Base-by-base conservation (phyloP, 2,888 invertebrate species). In the Fragum fragum region DNA sequence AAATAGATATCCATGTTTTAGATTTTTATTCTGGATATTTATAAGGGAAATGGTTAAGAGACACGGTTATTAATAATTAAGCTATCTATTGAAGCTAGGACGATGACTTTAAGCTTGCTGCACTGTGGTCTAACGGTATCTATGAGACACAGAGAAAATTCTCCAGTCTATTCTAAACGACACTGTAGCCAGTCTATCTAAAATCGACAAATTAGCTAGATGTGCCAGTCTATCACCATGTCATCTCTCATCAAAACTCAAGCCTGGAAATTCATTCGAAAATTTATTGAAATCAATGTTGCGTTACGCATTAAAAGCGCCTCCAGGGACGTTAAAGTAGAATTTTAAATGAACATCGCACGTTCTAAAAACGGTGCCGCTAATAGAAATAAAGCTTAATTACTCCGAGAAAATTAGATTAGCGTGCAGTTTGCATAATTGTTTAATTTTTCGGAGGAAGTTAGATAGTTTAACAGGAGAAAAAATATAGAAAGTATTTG, bases 301-400 rank as follows among this genome's bases (percentile, higher is more conserved):
- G 21, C 16, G 39, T 66, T 36, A 42, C 42, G 32, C 66, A 66
- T 66, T 42, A 39, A 66, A 66, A 9, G 26, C 42, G 61, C 36
- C 66, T 36, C n/a, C 18, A 9, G 66, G 23, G 66, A 66, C 42
- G 21, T 42, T 63, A 66, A 66, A 66, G 26, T 36, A 32, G 21
- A 21, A 66, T 32, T 61, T 66, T 66, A 36, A 66, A 66, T 42
- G 66, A 66, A 26, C 66, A 42, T 42, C 18, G 66, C 66, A 21
- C 66, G 36, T 39, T n/a, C 39, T n/a, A 18, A 66, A 26, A 36
- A 42, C 36, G 66, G 32, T 16, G 21, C 21, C 21, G 23, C 42
- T 66, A 42, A 66, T 66, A 36, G 66, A 42, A 42, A 66, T 66
- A 66, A 66, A 66, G 66, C 66, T 66, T 66, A 66, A 66, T 66